Conservation (phyloP, 2,797 vertebrate species). For the Gallinago stenura region DNA sequence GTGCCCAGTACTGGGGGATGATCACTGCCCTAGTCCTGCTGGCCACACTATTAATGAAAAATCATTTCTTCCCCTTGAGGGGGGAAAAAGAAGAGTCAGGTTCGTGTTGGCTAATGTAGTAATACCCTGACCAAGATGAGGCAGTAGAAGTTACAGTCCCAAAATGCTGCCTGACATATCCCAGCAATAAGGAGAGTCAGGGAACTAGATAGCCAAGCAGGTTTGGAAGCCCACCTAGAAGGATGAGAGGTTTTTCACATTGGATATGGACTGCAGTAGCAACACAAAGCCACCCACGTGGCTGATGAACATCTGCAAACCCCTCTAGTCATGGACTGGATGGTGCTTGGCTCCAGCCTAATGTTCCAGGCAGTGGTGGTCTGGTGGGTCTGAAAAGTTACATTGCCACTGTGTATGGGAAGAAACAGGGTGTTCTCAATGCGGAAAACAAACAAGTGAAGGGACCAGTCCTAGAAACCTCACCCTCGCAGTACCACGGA, state of each 20-base stretch:
- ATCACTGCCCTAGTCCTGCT: not conserved
- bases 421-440: fast-evolving
- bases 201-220: fast-evolving
- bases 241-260: not conserved
- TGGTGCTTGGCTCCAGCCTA: fast-evolving
- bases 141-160: fast-evolving
- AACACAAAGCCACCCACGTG: fast-evolving
- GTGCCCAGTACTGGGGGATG: not conserved
- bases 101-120: not conserved
- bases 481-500: fast-evolving
- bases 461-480: not conserved
- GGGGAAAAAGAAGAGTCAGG: not conserved
- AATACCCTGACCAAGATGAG: not conserved
- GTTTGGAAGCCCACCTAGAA: not conserved
- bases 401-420: not conserved
- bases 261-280: not conserved
- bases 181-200: not conserved
- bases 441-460: fast-evolving
- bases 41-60: not conserved
- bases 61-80: not conserved
- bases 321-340: not conserved
- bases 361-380: fast-evolving
- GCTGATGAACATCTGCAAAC: not conserved
- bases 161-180: not conserved
- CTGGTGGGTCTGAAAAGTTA: not conserved